Evolutionary conservation across 2,797 vertebrate genomes (phyloP), one percentile per base, ranked within the genome.

Genomic region (Botia almorhae): DNA sequence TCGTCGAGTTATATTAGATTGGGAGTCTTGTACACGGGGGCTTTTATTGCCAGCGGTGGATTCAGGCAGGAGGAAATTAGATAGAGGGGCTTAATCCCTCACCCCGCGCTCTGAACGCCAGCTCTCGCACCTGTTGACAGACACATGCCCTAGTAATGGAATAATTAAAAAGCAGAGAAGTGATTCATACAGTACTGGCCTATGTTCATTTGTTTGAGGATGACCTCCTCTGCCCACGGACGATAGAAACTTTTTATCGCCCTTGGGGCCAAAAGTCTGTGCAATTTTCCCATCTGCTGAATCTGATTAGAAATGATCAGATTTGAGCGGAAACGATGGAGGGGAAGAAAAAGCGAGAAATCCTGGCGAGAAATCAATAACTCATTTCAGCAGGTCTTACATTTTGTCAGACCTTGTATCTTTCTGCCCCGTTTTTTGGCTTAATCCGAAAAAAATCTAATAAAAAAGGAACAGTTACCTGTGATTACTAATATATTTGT

Each of bases 1-100:
- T 94, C 89, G 89, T 87, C 82, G 83, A 83, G 74, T 88, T 87
- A 89, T 91, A 93, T 93, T 90, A 91, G 90, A 93, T 90, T 87
- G 89, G 82, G 84, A 84, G 88, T 78, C 39, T 21, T 74, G 78
- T 76, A 82, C 53, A 64, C 36, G 16, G 33, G 53, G 43, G 64
- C 53, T 76, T 82, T 82, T 78, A 82, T 84, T 82, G 82, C 81
- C 74, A 43, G 53, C 69, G 81, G 75, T 36, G 55, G 65, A 76
- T 78, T 48, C 29, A 48, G 48, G 85, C 65, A 26, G 61, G 72
- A 74, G 78, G 72, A 82, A 85, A 87, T 87, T 82, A 83, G 81
- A 87, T 81, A 82, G 82, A 64, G 7, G 76, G 58, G 71, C 74
- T 65, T 77, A 76, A 84, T 86, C 81, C 80, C 78, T 50, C 43